phyloP scores from a whole-genome alignment of 2,888 invertebrate species.

The Habrosyne pyritoides region DNA sequence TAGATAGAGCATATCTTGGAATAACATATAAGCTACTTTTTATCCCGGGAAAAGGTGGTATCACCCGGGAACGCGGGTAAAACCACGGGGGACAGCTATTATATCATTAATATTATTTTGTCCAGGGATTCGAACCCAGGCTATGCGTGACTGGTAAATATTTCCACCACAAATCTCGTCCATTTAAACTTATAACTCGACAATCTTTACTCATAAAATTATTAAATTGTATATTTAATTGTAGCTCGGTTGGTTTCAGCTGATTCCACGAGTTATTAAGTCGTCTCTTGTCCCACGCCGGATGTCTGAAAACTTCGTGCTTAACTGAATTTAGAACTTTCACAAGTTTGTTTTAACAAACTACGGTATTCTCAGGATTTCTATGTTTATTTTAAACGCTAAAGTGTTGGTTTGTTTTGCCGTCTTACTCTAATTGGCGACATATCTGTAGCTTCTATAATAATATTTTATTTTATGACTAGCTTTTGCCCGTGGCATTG shows the following conservation, averaged over 20 bases:
- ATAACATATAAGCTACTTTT: no score
- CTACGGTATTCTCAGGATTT: background rate
- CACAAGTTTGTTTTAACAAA: background rate
- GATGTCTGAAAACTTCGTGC: background rate
- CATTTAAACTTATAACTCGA: background rate
- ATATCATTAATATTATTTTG: no score
- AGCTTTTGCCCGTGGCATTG: no score
- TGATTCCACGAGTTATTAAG: constrained; percentile 8
- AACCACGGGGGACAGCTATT: no score
- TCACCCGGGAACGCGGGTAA: no score
- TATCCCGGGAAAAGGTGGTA: no score
- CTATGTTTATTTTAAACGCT: constrained; percentile 1
- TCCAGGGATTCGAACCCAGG: no score
- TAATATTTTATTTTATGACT: background rate
- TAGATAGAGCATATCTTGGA: no score
- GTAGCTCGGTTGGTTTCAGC: background rate
- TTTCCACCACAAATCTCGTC: background rate
- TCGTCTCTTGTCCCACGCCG: constrained; percentile 3
- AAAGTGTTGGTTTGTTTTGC: background rate
- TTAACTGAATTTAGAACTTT: background rate
- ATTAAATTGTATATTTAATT: constrained; percentile 2
- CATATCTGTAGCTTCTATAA: background rate
- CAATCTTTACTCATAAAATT: background rate
- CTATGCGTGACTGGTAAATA: no score
- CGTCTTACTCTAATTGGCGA: background rate